phyloP scores from a whole-genome alignment of 2,113 vertebrate species.

The Odocoileus hemionus region DNA sequence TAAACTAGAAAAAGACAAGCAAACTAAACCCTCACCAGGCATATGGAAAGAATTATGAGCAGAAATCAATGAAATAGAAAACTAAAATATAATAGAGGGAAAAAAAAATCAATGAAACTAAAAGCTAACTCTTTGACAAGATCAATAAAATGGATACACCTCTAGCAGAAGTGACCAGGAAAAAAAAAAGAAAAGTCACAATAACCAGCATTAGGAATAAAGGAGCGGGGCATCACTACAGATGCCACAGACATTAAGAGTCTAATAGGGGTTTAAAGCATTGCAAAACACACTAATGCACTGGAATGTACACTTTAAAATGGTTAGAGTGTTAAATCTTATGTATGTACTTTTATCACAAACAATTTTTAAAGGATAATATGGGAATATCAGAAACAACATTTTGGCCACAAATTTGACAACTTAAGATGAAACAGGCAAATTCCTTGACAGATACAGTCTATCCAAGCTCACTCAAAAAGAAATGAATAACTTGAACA shows the following conservation, averaged over 20 bases:
- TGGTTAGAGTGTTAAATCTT: neutral
- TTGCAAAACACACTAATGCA: neutral
- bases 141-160: neutral
- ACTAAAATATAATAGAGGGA: neutral
- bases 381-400: neutral
- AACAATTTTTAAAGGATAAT: neutral
- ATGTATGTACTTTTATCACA: neutral
- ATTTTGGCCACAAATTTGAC: neutral
- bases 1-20: neutral
- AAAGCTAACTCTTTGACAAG: neutral
- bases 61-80: constrained; percentile 7
- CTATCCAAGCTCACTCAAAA: neutral
- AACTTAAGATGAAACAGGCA: neutral
- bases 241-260: neutral
- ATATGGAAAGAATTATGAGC: neutral
- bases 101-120: neutral
- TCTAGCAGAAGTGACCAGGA: neutral
- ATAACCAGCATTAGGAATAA: neutral
- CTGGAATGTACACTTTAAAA: neutral
- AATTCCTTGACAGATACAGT: neutral
- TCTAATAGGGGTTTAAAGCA: neutral
- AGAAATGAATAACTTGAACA: neutral
- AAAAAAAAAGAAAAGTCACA: neutral
- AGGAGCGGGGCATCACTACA: neutral
- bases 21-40: neutral